A percentile compares a stretch with the other conserved stretches of the same genome.
Conservation (phyloP, 2,113 vertebrate species). For the Coreoperca whiteheadi region DNA sequence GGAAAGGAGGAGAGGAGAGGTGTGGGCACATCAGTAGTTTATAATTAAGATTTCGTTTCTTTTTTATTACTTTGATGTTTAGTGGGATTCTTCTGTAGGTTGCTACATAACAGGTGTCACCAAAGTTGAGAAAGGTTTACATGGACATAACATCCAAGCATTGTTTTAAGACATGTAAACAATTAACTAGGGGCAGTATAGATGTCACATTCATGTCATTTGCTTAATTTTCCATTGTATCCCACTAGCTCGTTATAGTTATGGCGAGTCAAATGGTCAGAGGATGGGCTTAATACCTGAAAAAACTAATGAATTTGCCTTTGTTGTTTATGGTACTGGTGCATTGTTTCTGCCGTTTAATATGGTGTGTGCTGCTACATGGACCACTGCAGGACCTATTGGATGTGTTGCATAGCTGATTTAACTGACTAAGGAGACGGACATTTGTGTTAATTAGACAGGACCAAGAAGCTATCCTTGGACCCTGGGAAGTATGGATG, state of each 20-base stretch:
- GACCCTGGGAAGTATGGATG: neutral
- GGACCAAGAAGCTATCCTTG: neutral
- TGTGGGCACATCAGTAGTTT: neutral
- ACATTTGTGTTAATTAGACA: constrained; percentile 2
- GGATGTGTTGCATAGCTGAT: neutral
- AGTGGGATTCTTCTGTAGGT: neutral
- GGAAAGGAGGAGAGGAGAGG: neutral
- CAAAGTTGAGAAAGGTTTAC: neutral
- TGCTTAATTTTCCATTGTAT: neutral
- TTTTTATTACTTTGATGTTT: neutral
- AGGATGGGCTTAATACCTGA: neutral
- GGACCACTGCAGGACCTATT: neutral
- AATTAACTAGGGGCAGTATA: neutral
- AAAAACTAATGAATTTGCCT: neutral
- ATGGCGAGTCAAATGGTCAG: neutral
- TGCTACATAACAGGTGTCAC: neutral
- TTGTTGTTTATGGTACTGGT: neutral
- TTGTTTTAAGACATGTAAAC: neutral
- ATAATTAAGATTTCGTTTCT: neutral
- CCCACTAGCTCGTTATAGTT: neutral
- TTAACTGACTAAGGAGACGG: neutral
- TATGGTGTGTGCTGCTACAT: neutral
- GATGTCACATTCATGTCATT: neutral
- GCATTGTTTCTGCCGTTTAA: neutral
- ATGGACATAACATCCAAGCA: neutral